Evolutionary conservation across 2,888 invertebrate genomes (phyloP).

Genomic region (Heteromyza rotundicornis): DNA sequence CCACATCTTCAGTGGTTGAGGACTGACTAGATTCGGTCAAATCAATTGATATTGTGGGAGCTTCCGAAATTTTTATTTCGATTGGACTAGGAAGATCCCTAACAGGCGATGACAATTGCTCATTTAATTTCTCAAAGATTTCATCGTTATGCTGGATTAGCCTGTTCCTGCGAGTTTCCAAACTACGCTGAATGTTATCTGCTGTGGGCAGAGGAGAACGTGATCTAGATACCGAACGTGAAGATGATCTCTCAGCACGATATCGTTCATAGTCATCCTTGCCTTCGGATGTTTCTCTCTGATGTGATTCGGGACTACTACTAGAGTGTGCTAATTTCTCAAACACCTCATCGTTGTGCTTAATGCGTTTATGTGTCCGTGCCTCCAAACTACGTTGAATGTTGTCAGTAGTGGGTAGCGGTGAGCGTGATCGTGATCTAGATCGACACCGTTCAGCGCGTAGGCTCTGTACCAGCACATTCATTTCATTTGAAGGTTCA

Average conservation of each 20-base stretch:
- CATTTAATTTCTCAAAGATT: conserved; percentile 23
- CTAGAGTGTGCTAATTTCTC: no score
- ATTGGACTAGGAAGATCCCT: not conserved
- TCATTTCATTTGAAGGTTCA: not conserved
- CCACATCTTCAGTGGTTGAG: conserved; percentile 23
- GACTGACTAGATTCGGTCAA: conserved; percentile 15
- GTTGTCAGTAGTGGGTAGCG: conserved; percentile 45
- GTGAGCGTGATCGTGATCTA: conserved; percentile 41
- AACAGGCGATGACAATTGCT: not conserved
- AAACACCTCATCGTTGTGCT: conserved; percentile 29
- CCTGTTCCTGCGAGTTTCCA: conserved; percentile 25
- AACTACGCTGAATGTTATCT: conserved; percentile 43
- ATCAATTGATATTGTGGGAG: conserved; percentile 37
- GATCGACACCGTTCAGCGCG: no score
- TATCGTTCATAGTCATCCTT: no score
- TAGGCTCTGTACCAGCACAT: no score
- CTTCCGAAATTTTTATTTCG: not conserved
- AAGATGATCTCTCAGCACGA: no score
- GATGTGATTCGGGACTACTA: no score
- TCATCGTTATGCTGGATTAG: conserved; percentile 31
- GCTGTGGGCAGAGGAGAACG: conserved; percentile 46
- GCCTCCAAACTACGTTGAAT: conserved; percentile 38
- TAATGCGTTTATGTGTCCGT: conserved; percentile 27
- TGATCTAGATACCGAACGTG: conserved; percentile 36
- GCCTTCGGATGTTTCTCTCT: no score